phyloP scores from a whole-genome alignment of 1,140 invertebrate species.

The Zaprionus tsacasi region DNA sequence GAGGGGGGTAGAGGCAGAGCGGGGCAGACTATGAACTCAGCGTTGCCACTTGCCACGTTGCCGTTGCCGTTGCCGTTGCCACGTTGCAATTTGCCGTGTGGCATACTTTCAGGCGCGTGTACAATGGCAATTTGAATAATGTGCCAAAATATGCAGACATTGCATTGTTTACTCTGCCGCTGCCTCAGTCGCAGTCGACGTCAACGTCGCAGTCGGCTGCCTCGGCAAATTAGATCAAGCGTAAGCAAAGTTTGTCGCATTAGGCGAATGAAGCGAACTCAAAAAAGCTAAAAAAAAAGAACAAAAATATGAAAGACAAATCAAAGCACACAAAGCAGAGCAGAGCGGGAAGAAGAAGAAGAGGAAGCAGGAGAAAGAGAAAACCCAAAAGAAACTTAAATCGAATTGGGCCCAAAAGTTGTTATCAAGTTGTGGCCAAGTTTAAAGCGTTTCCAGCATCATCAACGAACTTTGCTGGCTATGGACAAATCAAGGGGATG shows the following conservation, averaged over 20 bases:
- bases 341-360: background rate
- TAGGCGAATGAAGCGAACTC: slow-evolving; percentile 38
- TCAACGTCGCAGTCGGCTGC: slow-evolving; percentile 11
- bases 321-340: background rate
- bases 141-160: slow-evolving; percentile 78
- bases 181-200: slow-evolving; percentile 20
- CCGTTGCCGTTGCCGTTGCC: no score
- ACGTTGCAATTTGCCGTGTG: slow-evolving; percentile 43
- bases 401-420: slow-evolving; percentile 53
- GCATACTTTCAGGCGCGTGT: slow-evolving; percentile 66
- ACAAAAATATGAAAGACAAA: slow-evolving; percentile 23
- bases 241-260: slow-evolving; percentile 27
- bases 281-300: no score
- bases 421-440: slow-evolving; percentile 41
- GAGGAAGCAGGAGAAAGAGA: background rate
- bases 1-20: no score
- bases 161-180: slow-evolving; percentile 62
- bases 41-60: slow-evolving; percentile 20
- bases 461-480: slow-evolving; percentile 40
- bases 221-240: slow-evolving; percentile 31
- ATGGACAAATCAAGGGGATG: no score
- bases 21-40: background rate
- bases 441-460: slow-evolving; percentile 37
- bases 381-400: slow-evolving; percentile 44
- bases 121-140: slow-evolving; percentile 81